Evolutionary conservation across 2,113 vertebrate species (phyloP).

Genomic region (Gallinago paraguaiae): DNA sequence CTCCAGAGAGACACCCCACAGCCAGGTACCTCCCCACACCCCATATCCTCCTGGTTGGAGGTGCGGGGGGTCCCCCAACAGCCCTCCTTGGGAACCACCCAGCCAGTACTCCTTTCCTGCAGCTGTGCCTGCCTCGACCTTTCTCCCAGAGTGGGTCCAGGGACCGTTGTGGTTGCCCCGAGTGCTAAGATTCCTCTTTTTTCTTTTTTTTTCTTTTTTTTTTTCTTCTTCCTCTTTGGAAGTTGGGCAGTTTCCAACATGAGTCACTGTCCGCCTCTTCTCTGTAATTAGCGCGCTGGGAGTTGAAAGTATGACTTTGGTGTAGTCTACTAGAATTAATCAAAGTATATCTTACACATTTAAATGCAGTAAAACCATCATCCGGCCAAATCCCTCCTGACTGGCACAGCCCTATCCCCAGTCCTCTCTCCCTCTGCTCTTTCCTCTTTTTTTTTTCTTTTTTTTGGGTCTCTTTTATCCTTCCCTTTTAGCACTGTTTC

Average conservation of each 20-base stretch:
- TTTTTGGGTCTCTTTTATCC: neutral
- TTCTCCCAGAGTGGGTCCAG: fast-evolving
- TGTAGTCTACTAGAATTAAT: conserved; percentile 59
- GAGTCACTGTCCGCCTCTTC: conserved; percentile 74
- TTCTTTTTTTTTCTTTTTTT: no score
- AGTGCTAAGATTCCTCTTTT: neutral
- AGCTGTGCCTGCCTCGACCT: neutral
- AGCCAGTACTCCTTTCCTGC: fast-evolving
- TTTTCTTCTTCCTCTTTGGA: neutral
- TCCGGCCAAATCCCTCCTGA: conserved; percentile 36
- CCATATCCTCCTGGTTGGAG: neutral
- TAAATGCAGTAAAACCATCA: neutral
- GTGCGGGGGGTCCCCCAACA: neutral
- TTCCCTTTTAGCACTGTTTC: neutral
- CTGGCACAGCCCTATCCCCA: neutral
- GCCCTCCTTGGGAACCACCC: neutral
- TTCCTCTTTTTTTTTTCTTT: neutral
- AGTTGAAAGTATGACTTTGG: conserved; percentile 44
- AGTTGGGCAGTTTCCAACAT: conserved; percentile 61
- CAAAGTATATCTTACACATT: conserved; percentile 21
- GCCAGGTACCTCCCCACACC: fast-evolving
- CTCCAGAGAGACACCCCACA: neutral
- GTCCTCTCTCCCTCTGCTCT: neutral
- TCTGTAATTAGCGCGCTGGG: neutral
- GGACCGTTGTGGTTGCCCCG: neutral